Evolutionary conservation across 2,797 vertebrate genomes (phyloP).

Genomic region (Erethizon dorsatum): DNA sequence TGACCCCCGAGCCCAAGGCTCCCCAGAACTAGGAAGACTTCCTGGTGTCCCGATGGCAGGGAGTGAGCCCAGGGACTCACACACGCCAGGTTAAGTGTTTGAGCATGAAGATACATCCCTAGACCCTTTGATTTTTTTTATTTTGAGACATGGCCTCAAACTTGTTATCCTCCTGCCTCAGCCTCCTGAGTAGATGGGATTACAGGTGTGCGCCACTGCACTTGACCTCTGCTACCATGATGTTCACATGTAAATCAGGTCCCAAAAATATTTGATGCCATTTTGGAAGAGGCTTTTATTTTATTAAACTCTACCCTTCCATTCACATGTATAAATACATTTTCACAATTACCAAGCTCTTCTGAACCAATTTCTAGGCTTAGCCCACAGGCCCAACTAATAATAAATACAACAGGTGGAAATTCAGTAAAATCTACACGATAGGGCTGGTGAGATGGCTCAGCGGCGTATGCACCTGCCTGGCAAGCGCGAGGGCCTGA

Average conservation of each 20-base stretch:
- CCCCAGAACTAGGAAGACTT: not conserved
- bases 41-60: not conserved
- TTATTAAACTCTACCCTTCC: constrained; percentile 9
- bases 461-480: too few species aligned
- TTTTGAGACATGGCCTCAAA: not conserved
- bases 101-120: not conserved
- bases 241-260: not conserved
- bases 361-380: constrained; percentile 41
- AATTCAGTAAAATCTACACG: constrained; percentile 33
- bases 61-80: not conserved
- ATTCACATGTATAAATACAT: not conserved
- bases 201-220: not conserved
- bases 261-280: not conserved
- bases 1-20: not conserved
- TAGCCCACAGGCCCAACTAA: not conserved
- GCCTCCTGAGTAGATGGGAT: not conserved
- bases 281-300: not conserved
- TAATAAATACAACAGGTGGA: not conserved
- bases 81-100: not conserved
- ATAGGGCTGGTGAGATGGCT: too few species aligned
- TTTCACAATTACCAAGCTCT: constrained; percentile 35
- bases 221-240: not conserved
- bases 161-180: not conserved
- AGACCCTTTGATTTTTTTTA: not conserved
- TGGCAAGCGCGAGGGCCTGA: too few species aligned